These are phyloP conservation scores for Otolemur crassicaudatus DNA, from an alignment of 2,797 vertebrate genomes.

Conservation along the genomic window DNA sequence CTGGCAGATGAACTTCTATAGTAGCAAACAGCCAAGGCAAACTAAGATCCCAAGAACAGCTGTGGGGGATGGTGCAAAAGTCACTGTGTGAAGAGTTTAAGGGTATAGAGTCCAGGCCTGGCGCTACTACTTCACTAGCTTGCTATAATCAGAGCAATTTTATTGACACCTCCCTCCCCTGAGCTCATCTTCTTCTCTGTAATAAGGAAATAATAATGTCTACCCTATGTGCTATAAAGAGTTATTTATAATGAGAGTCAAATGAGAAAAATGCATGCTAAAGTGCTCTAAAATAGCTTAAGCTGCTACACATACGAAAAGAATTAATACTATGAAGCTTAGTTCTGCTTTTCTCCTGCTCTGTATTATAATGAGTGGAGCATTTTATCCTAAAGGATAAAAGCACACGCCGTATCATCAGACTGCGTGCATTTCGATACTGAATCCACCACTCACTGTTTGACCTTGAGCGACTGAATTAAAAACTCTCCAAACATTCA, in stretches of 20 bases:
- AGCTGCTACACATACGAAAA: not conserved
- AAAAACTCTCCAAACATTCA: constrained; percentile 26
- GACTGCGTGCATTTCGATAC: not conserved
- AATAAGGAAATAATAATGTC: not conserved
- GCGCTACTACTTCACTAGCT: not conserved
- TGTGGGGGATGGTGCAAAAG: not conserved
- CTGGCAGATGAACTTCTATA: not conserved
- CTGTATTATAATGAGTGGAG: not conserved
- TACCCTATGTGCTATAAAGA: not conserved
- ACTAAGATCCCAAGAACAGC: not conserved
- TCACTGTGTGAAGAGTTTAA: not conserved
- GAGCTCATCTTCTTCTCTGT: not conserved
- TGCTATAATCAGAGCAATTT: not conserved
- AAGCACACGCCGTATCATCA: not conserved
- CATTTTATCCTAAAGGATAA: not conserved
- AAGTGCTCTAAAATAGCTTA: not conserved
- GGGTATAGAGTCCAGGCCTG: not conserved
- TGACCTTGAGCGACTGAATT: constrained; percentile 32
- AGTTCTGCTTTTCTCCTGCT: not conserved
- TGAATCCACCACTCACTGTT: not conserved
- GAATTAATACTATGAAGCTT: not conserved
- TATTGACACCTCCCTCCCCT: not conserved
- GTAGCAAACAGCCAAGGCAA: not conserved
- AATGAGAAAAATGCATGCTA: not conserved
- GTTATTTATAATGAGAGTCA: not conserved